Evolutionary conservation across 2,888 invertebrate species (phyloP).

Genomic region (Scrobipalpa atriplicella): DNA sequence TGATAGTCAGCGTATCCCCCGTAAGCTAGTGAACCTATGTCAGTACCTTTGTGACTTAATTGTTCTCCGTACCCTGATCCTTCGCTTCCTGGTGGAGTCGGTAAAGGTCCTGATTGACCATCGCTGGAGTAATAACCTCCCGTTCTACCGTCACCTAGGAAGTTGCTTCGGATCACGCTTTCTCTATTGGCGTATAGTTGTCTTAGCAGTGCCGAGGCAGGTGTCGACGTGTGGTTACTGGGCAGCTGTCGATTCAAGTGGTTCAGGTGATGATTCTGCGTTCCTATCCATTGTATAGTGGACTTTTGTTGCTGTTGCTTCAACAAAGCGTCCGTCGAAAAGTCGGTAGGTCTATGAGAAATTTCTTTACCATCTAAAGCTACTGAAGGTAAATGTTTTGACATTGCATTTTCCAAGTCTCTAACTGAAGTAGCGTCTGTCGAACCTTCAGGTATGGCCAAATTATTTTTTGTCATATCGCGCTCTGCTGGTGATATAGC

Average conservation of each 20-base stretch:
- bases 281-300: slow-evolving; percentile 97
- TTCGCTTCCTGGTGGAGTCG: slow-evolving; percentile 95
- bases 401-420: slow-evolving; percentile 98
- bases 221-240: slow-evolving; percentile 84
- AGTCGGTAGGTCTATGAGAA: slow-evolving; percentile 90
- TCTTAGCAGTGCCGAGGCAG: slow-evolving; percentile 94
- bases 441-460: slow-evolving; percentile 67
- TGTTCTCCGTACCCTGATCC: slow-evolving; percentile 87
- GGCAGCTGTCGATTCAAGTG: slow-evolving; percentile 84
- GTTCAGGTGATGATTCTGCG: slow-evolving; percentile 86
- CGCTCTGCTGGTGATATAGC: slow-evolving; percentile 71
- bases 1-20: slow-evolving; percentile 91
- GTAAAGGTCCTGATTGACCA: slow-evolving; percentile 88
- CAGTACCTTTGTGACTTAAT: slow-evolving; percentile 79
- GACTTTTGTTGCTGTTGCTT: slow-evolving; percentile 90
- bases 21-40: slow-evolving; percentile 84
- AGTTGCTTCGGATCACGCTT: slow-evolving; percentile 96
- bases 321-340: slow-evolving; percentile 92
- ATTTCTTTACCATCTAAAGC: slow-evolving; percentile 80
- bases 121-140: slow-evolving; percentile 81
- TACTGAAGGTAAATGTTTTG: slow-evolving; percentile 91
- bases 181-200: slow-evolving; percentile 97
- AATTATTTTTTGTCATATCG: slow-evolving; percentile 67
- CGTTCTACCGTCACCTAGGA: slow-evolving; percentile 73
- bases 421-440: slow-evolving; percentile 88